These are phyloP conservation scores for Actinemys pallida DNA, from an alignment of 2,113 vertebrate genomes.

Conservation along the genomic window DNA sequence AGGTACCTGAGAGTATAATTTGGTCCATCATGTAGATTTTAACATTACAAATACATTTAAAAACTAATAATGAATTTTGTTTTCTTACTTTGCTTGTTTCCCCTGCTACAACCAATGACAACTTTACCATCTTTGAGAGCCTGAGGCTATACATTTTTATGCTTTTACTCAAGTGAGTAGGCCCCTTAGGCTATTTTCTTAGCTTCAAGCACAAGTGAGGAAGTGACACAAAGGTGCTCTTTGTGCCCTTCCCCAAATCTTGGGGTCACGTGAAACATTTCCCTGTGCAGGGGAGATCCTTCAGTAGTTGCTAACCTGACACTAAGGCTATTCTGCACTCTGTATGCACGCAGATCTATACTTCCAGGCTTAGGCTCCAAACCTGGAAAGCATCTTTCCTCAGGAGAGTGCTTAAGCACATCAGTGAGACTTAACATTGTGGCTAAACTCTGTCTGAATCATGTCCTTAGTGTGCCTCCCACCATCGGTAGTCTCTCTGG, in stretches of 20 bases:
- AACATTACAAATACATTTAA: background rate
- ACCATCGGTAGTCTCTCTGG: background rate
- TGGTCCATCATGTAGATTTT: background rate
- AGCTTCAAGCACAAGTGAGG: fast-evolving
- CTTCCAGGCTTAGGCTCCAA: background rate
- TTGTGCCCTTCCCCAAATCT: background rate
- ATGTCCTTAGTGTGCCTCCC: background rate
- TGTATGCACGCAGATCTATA: fast-evolving
- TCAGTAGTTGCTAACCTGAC: background rate
- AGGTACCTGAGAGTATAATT: slow-evolving; percentile 1
- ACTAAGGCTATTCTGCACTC: background rate
- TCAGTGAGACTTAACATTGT: background rate
- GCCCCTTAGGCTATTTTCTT: fast-evolving
- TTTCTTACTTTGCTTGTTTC: background rate
- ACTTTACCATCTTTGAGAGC: background rate
- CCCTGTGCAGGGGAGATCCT: fast-evolving
- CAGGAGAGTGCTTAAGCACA: background rate
- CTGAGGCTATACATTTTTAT: background rate
- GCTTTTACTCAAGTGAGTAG: background rate
- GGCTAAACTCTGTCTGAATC: background rate
- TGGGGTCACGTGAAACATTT: fast-evolving
- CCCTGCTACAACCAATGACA: background rate
- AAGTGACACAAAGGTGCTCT: fast-evolving
- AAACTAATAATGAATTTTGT: background rate
- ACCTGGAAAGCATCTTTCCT: background rate